These are phyloP conservation scores for Hucho hucho DNA, from an alignment of 2,113 vertebrate genomes.

Conservation along the genomic window DNA sequence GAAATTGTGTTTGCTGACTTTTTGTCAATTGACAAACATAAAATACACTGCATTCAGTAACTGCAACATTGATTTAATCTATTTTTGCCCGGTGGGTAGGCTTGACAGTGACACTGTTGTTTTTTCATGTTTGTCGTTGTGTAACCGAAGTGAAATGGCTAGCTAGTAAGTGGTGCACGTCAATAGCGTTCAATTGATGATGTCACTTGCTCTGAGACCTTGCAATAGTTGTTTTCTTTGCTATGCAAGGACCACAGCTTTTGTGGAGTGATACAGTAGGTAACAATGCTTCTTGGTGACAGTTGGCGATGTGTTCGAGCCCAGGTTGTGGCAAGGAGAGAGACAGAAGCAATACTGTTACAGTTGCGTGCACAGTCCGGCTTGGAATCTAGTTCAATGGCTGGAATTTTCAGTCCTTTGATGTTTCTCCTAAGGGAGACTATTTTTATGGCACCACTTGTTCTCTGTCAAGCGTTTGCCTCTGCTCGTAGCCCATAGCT, in stretches of 20 bases:
- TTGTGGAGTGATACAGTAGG: too few relatives aligned
- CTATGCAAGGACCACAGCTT: too few relatives aligned
- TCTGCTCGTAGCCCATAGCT: slow-evolving; percentile 47
- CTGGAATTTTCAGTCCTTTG: slow-evolving; percentile 67
- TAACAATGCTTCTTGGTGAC: too few relatives aligned
- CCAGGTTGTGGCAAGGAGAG: too few relatives aligned
- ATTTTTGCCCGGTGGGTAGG: not conserved
- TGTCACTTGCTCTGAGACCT: too few relatives aligned
- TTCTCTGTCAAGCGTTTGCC: slow-evolving; percentile 55
- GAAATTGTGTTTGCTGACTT: not conserved
- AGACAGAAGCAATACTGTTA: not conserved
- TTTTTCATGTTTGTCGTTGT: not conserved
- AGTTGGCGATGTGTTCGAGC: too few relatives aligned
- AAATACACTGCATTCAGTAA: not conserved
- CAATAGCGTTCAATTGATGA: too few relatives aligned
- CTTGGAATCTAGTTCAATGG: slow-evolving; percentile 48
- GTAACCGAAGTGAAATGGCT: too few relatives aligned
- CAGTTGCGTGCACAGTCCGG: slow-evolving; percentile 9
- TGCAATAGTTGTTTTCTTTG: too few relatives aligned
- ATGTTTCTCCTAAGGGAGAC: slow-evolving; percentile 60
- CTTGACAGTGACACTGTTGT: not conserved
- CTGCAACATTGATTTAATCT: not conserved
- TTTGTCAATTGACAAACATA: not conserved
- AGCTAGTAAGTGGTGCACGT: too few relatives aligned
- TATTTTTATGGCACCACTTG: slow-evolving; percentile 75